Evolutionary conservation across 2,113 vertebrate genomes (phyloP), one percentile per base, ranked within the genome.

Genomic region (Ancistrus triradiatus): DNA sequence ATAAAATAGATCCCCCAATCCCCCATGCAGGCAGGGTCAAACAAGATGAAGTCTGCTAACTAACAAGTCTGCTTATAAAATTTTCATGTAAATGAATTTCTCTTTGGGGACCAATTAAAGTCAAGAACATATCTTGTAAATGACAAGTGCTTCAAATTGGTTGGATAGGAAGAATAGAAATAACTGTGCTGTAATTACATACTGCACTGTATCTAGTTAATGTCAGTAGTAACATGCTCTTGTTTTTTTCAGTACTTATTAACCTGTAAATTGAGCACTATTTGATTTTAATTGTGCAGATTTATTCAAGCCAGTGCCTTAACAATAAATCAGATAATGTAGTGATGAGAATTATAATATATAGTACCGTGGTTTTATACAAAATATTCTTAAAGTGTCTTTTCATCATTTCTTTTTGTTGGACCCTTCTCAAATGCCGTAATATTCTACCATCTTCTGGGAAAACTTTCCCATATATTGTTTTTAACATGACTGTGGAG

Each of bases 131-230:
- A n/a, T n/a, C n/a, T n/a, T n/a, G n/a, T n/a, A n/a, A n/a, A n/a
- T n/a, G n/a, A n/a, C n/a, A n/a, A 48, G 72, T 31, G 63, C 40
- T 64, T 69, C 56, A 44, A 61, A 70, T 72, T 43, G 62, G 68
- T 66, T 72, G 44, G 44, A 69, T 44, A 68, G 24, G 24, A 37
- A 5, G 22, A 37, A 63, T 51, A 15, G 51, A 46, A 47, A 22
- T 27, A 63, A 44, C 47, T 63, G 27, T 59, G 48, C 66, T 61
- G 66, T 72, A 77, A 85, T 79, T 79, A 79, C 50, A 65, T 40
- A 63, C 51, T 78, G 65, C 75, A 75, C 53, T 75, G 75, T 67
- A 77, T 72, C 74, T 77, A 84, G 80, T 86, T 83, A 85, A 70
- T 77, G 77, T 74, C 79, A 78, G 37, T 37, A 55, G 2, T 28